Percentiles rank a stretch among this genome's conserved stretches.
phyloP scores from a whole-genome alignment of 2,113 vertebrate genomes.

The Sciurus niger region DNA sequence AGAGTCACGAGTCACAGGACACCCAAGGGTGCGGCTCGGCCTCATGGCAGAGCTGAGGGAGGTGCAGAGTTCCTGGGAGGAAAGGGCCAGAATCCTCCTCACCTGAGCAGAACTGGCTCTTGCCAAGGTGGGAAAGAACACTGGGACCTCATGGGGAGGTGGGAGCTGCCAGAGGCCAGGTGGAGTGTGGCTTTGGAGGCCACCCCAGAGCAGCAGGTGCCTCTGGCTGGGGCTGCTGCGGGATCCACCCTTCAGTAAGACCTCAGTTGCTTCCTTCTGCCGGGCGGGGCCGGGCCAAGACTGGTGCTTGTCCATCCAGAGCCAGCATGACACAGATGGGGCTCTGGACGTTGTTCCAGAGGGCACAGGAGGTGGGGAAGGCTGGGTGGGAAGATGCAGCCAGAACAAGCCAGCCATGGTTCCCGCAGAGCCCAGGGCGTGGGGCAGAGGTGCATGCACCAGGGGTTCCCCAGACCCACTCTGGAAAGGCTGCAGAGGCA shows the following conservation, averaged over 20 bases:
- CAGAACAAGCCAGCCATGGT: not conserved
- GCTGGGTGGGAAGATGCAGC: not conserved
- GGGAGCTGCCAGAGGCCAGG: not conserved
- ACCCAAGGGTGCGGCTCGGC: fast-evolving
- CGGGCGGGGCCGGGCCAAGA: not conserved
- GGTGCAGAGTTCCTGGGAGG: not conserved
- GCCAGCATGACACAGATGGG: not conserved
- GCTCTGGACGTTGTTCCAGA: not conserved
- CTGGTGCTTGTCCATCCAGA: not conserved
- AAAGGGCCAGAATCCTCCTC: no score
- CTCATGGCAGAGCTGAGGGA: not conserved
- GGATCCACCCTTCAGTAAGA: not conserved
- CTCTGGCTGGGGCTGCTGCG: not conserved
- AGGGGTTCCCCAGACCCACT: no score
- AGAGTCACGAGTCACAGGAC: not conserved
- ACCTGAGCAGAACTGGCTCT: not conserved
- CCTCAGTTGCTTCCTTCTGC: not conserved
- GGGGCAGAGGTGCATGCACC: not conserved
- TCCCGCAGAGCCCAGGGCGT: fast-evolving
- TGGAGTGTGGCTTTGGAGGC: no score
- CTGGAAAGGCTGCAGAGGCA: no score
- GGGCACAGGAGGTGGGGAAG: not conserved
- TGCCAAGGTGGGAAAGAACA: not conserved
- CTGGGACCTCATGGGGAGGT: not conserved
- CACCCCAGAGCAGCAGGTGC: not conserved